Conservation (phyloP, 2,797 vertebrate species). For the Alfaro cultratus region DNA sequence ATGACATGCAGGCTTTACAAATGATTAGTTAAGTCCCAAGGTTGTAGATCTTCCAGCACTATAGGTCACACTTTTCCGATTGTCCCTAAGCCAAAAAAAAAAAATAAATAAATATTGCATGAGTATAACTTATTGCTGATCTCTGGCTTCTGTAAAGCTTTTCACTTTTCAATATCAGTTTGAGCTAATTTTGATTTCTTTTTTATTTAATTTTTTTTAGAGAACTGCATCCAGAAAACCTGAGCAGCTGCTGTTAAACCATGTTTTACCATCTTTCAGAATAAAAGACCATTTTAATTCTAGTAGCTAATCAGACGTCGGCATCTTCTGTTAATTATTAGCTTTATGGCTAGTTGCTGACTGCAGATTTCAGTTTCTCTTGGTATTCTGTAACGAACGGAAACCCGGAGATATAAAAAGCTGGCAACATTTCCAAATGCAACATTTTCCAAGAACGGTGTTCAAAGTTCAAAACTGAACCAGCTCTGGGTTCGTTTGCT, state of each 20-base stretch:
- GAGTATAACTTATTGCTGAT: background rate
- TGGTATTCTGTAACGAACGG: background rate
- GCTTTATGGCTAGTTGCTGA: background rate
- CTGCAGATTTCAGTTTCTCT: background rate
- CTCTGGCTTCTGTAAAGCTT: background rate
- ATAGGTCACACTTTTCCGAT: background rate
- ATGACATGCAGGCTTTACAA: background rate
- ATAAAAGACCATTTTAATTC: background rate
- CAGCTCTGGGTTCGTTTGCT: background rate
- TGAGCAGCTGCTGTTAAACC: background rate
- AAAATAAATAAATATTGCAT: background rate
- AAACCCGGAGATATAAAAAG: background rate
- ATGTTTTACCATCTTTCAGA: background rate
- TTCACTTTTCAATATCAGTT: background rate
- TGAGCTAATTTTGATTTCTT: background rate
- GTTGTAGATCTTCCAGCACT: background rate
- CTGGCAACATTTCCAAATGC: background rate
- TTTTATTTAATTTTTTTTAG: background rate
- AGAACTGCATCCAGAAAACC: background rate
- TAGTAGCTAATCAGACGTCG: background rate
- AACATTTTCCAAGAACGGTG: background rate
- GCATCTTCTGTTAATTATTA: background rate
- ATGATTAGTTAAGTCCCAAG: background rate
- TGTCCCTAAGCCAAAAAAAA: background rate
- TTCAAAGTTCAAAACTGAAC: background rate